Percentiles rank a stretch among this genome's conserved stretches.
Evolutionary conservation across 1,140 invertebrate species (phyloP).

Genomic region (Oncopeltus fasciatus): DNA sequence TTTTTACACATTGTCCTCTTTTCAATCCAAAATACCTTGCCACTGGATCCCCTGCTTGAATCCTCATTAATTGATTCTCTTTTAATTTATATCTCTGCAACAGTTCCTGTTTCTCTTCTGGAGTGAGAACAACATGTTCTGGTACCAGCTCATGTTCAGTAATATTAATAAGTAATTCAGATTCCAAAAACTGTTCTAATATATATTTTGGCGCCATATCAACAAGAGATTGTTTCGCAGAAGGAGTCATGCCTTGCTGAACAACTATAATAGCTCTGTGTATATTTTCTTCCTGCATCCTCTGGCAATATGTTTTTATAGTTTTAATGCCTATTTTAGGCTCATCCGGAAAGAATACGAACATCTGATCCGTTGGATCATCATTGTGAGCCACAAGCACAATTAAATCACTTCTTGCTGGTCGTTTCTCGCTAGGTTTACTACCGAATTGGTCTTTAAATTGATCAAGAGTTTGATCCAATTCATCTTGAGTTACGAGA

Average conservation of each 20-base stretch:
- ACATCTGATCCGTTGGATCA: constrained; percentile 99
- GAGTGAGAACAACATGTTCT: constrained; percentile 94
- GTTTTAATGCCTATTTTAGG: constrained; percentile 98
- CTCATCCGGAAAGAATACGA: constrained; percentile 98
- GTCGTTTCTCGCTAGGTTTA: constrained; percentile 91
- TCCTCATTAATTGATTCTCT: constrained; percentile 97
- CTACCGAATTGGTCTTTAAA: constrained; percentile 97
- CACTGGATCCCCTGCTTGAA: constrained; percentile 96
- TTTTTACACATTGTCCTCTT: constrained; percentile 95
- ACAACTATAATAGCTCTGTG: constrained; percentile 93
- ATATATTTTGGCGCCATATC: constrained; percentile 99
- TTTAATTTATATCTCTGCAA: constrained; percentile 70
- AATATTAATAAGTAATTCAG: constrained; percentile 95
- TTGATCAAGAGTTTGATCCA: constrained; percentile 95
- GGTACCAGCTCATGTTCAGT: constrained; percentile 98
- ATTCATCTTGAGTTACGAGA: constrained; percentile 95
- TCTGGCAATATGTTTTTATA: constrained; percentile 95
- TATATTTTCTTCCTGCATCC: constrained; percentile 99
- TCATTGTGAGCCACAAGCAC: constrained; percentile 97
- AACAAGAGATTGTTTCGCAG: constrained; percentile 90
- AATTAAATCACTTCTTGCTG: constrained; percentile 80
- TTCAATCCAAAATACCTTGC: constrained; percentile 94
- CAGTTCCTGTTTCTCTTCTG: constrained; percentile 93
- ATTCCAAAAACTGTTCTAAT: constrained; percentile 95
- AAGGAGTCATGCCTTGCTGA: constrained; percentile 92